Conservation (phyloP, 2,113 vertebrate species). For the Xiphias gladius region DNA sequence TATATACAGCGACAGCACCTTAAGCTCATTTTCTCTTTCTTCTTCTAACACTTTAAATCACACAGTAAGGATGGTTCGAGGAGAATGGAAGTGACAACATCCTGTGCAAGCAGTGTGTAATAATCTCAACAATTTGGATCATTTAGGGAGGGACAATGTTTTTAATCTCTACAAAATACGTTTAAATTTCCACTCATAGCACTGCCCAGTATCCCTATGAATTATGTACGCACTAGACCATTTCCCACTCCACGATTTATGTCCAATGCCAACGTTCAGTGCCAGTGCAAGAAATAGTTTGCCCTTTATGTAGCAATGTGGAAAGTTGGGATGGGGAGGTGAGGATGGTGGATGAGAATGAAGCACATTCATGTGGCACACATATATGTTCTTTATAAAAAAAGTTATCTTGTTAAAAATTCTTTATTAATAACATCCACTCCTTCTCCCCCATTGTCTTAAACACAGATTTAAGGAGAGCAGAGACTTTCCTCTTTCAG, state of each 20-base stretch:
- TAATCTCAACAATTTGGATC: conserved; percentile 34
- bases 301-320: neutral
- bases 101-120: conserved; percentile 6
- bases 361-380: too few relatives aligned
- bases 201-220: neutral
- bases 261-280: neutral
- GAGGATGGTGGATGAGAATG: neutral
- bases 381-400: too few relatives aligned
- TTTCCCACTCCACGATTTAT: neutral
- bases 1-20: conserved; percentile 21
- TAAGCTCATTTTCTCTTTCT: conserved; percentile 37
- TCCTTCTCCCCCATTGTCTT: too few relatives aligned
- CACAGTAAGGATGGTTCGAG: conserved; percentile 4
- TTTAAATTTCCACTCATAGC: neutral
- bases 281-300: neutral
- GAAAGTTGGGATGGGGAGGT: neutral
- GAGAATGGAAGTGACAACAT: conserved; percentile 52
- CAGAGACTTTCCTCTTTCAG: too few relatives aligned
- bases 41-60: conserved; percentile 48
- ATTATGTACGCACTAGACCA: neutral
- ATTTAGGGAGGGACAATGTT: conserved; percentile 3
- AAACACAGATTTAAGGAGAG: too few relatives aligned
- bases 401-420: too few relatives aligned
- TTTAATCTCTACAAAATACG: conserved; percentile 2
- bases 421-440: too few relatives aligned